phyloP scores from a whole-genome alignment of 2,888 invertebrate genomes.

The Pelosia muscerda region DNA sequence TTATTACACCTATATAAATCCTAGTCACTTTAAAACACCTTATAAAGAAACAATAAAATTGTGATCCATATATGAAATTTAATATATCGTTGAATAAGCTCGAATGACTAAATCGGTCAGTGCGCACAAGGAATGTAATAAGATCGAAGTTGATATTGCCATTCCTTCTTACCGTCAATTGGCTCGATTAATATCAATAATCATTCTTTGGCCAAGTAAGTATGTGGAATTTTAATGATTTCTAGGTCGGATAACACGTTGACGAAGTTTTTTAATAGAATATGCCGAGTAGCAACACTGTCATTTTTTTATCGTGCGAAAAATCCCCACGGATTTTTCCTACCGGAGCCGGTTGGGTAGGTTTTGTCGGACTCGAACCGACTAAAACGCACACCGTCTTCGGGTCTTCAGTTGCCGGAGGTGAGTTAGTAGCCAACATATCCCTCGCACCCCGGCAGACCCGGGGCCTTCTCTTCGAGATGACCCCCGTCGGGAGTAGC shows the following conservation, averaged over 20 bases:
- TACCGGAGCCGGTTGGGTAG: too few species aligned
- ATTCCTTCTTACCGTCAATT: constrained; percentile 20
- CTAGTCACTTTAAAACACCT: neutral
- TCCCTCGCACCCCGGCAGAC: too few species aligned
- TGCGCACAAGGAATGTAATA: constrained; percentile 34
- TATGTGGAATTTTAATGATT: constrained; percentile 4
- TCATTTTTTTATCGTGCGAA: too few species aligned
- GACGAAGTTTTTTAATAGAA: accelerated
- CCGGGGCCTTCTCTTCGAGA: too few species aligned
- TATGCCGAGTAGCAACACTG: neutral
- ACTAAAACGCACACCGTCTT: too few species aligned
- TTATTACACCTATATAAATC: too few species aligned
- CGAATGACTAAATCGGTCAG: constrained; percentile 41
- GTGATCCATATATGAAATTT: neutral
- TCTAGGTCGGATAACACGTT: neutral
- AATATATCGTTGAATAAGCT: constrained; percentile 22
- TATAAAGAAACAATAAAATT: neutral
- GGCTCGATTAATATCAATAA: constrained; percentile 16
- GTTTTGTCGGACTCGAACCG: too few species aligned
- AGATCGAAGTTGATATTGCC: constrained; percentile 2
- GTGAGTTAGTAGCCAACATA: too few species aligned
- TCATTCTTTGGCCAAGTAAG: constrained; percentile 17
- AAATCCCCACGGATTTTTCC: too few species aligned
- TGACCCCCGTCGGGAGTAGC: too few species aligned
- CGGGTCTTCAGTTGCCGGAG: too few species aligned